phyloP scores from a whole-genome alignment of 37 sponge, comb jelly and placozoan species.

The Halichondria panicea region DNA sequence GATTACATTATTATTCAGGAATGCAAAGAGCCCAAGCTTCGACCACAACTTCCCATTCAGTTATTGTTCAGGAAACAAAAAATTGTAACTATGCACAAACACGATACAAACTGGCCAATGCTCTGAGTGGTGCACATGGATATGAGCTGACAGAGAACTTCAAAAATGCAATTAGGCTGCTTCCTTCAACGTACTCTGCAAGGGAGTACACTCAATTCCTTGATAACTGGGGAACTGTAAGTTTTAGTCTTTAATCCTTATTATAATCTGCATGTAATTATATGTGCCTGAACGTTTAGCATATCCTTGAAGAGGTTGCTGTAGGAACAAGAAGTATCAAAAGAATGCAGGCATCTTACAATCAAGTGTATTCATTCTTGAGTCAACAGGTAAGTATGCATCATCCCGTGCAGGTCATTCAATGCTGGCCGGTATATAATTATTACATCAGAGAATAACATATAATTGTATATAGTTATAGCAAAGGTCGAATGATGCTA shows the following conservation, averaged over 20 bases:
- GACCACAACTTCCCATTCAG: background rate
- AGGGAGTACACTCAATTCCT: background rate
- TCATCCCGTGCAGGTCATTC: too few species aligned
- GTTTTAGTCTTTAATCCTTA: background rate
- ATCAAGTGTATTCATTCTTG: background rate
- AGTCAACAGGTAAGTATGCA: background rate
- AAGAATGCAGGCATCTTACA: background rate
- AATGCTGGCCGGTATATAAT: too few species aligned
- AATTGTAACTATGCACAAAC: background rate
- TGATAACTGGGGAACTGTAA: slow-evolving; percentile 13
- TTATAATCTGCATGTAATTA: background rate
- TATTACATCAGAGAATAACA: too few species aligned
- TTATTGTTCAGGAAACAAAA: background rate
- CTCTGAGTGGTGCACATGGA: background rate
- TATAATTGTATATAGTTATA: too few species aligned
- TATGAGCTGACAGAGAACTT: background rate
- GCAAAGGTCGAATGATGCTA: too few species aligned
- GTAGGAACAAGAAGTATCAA: background rate
- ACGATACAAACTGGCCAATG: background rate
- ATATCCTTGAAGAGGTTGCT: background rate
- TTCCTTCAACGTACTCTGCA: background rate
- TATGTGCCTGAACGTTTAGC: background rate
- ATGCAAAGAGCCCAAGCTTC: background rate
- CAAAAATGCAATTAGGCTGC: background rate
- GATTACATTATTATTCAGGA: background rate